Conservation (phyloP, 2,797 vertebrate genomes). For the Chiloscyllium punctatum region DNA sequence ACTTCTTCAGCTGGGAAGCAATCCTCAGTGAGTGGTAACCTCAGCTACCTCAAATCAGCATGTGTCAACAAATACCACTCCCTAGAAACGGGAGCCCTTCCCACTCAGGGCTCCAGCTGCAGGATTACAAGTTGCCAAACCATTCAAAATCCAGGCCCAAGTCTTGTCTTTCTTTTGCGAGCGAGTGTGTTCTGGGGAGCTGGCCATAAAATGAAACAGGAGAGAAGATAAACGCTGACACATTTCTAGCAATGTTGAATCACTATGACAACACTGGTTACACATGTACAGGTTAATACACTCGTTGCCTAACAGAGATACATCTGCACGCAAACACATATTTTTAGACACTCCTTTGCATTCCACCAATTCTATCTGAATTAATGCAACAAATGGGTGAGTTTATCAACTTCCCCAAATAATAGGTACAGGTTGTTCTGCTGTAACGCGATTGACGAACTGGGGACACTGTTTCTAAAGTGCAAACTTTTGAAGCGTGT, state of each 20-base stretch:
- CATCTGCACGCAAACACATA: neutral
- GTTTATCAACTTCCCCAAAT: too few species aligned
- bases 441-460: too few species aligned
- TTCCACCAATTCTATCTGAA: neutral
- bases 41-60: neutral
- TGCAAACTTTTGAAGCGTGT: too few species aligned
- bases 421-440: neutral
- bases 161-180: neutral
- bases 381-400: neutral
- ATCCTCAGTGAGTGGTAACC: neutral
- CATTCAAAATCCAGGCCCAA: neutral
- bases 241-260: neutral
- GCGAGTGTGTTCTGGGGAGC: neutral
- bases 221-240: neutral
- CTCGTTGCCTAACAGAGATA: neutral
- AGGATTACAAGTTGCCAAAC: neutral
- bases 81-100: neutral
- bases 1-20: neutral
- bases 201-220: neutral
- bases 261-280: neutral
- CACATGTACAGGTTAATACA: neutral
- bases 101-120: neutral
- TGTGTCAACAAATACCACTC: neutral
- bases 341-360: neutral
- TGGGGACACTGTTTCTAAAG: too few species aligned